phyloP scores from a whole-genome alignment of 2,888 invertebrate species.

The Eurytoma californica region DNA sequence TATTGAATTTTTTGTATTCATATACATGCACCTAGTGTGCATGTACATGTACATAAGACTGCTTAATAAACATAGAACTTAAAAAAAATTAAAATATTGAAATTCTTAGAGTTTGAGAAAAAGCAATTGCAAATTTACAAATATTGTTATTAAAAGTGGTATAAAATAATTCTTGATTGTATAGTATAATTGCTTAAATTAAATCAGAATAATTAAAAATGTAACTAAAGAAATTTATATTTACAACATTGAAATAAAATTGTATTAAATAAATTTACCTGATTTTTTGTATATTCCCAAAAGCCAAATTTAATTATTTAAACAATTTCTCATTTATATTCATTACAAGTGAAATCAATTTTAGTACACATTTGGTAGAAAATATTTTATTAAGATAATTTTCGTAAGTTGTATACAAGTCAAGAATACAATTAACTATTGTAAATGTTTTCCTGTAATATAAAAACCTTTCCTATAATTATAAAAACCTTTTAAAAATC shows the following conservation, averaged over 20 bases:
- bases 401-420: neutral
- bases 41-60: no score
- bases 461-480: no score
- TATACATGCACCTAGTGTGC: no score
- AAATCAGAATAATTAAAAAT: neutral
- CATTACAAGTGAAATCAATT: neutral
- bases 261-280: slow-evolving; percentile 32
- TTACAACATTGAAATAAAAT: slow-evolving; percentile 22
- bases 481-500: no score
- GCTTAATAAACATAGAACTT: no score
- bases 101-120: no score
- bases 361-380: neutral
- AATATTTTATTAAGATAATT: neutral
- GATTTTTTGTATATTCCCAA: neutral
- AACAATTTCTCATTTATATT: neutral
- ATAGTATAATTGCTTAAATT: slow-evolving; percentile 1
- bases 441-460: neutral
- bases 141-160: no score
- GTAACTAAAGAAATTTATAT: slow-evolving; percentile 20
- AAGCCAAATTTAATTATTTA: neutral
- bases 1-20: slow-evolving; percentile 35
- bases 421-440: neutral
- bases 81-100: no score
- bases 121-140: no score
- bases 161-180: slow-evolving; percentile 6